Base-by-base conservation (phyloP, 2,888 invertebrate species). In the Timema podura region DNA sequence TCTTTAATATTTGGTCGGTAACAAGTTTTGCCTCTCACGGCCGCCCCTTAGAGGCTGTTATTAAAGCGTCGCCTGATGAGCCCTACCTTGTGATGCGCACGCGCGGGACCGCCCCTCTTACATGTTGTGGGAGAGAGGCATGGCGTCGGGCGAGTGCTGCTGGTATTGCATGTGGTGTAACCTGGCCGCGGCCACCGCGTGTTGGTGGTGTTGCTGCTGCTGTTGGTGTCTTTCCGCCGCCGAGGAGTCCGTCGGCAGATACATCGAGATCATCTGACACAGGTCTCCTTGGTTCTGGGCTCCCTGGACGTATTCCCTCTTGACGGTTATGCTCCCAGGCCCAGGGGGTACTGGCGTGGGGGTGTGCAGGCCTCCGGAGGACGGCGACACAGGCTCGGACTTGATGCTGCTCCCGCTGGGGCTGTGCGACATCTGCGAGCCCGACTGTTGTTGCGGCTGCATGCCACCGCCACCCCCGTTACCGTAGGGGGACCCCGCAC, bases 361-460 rank as follows among this genome's bases (percentile, higher is more conserved):
- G 70, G 78, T 76, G 65, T 77, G 75, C 65, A 76, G 75, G 48
- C 76, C 76, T 51, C 74, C 75, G 85, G 91, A 82, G 84, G 85
- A 89, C 67, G 93, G 92, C 69, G 93, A 92, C 77, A 93, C 92
- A 48, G 93, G 92, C 82, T 95, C 94, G 68, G 93, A 93, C 81
- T 94, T 94, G 79, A 93, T 92, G 80, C 92, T 93, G 74, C 91
- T 92, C 76, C 92, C 93, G 80, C 92, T 92, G 67, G 93, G 93
- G 78, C 92, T 92, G 82, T 93, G 92, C 73, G 85, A 85, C 78
- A 85, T 83, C 79, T 86, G 86, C 13, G 89, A 89, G 66, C 89
- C 88, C 0, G 89, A 87, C 77, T 88, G 84, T 67, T 73, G 86
- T 84, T 45, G 59, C 84, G 92, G 68, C 69, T 73, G 71, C 30